Base-by-base conservation (phyloP, 2,113 vertebrate genomes). In the Grammomys dolichurus region DNA sequence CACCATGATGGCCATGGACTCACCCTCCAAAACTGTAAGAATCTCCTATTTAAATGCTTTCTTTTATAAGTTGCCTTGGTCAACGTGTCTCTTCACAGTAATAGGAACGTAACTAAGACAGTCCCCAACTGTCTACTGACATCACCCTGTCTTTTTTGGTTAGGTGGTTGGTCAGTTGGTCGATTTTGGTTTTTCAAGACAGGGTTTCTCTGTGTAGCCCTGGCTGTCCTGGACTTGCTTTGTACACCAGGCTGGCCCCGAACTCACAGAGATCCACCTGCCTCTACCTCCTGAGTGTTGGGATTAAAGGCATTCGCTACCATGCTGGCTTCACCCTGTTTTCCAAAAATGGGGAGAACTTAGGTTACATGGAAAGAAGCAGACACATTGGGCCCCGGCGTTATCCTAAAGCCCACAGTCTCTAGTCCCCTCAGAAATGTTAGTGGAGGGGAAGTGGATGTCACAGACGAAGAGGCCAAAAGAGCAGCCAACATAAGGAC, bases 341-440 rank as follows among this genome's bases (percentile, higher is more conserved):
- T 72, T 43, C 69, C 46, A 10, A 54, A 2, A 1, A 51, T 0
- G 10, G 40, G 63, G 17, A 67, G 51, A 28, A 46, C 9, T 22
- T 33, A 60, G 7, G 13, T 46, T 36, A 46, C 26, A 2, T 4
- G 11, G 58, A 22, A 31, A 85, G 82, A 7, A 33, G 54, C 0
- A 0, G 36, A 12, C 31, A 14, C 1, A 3, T 3, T 16, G 48
- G 87, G 22, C 11, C 40, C 69, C 51, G 20, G 31, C 0, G 16
- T 16, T 65, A 33, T 56, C 40, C 77, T 51, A 46, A 92, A 51
- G 33, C 67, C 63, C 43, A 19, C 0, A 0, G 28, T 46, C 70
- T 92, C 51, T 33, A n/a, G 22, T 75, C 46, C 19, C 14, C 31
- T 46, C 26, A 43, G 6, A 43, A 48, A 22, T 10, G 58, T 12